Evolutionary conservation across 2,797 vertebrate species (phyloP), one percentile per base, ranked within the genome.

Genomic region (Centropyge bicolor): DNA sequence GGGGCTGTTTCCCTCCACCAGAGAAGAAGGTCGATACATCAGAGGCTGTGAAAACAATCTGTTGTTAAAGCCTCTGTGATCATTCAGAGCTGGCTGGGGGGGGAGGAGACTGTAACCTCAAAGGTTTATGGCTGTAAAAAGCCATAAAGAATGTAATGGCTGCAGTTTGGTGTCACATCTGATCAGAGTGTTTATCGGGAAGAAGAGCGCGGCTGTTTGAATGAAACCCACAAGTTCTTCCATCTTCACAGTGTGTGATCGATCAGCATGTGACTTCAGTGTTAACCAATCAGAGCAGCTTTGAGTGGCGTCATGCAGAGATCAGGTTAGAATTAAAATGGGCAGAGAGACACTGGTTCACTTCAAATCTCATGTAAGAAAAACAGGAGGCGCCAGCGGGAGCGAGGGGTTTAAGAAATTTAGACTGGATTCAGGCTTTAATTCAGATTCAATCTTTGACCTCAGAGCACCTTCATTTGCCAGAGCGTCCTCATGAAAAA

Each of bases 1-100:
- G 27, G 4, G 27, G 41, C 54, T 46, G 40, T 60, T 76, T 20
- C 22, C 24, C 17, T 55, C 40, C 48, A 64, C 56, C 59, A 0
- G 67, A 77, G 57, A 56, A 70, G n/a, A n/a, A n/a, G 76, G 62
- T 76, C 65, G 51, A 73, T 63, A n/a, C 46, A 27, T 27, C 63
- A 54, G 62, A 24, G 81, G 59, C 22, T 81, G 64, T 76, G 80
- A 78, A 85, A 75, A 68, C 57, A 16, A 77, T 65, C 45, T 62
- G 48, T 49, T 65, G 41, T 78, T 83, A 74, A 82, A 78, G 80
- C 41, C 55, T 54, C 52, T 6, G n/a, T 67, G 45, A 81, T 65
- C 45, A 75, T 62, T 56, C 38, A 20, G 66, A 27, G 70, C 38
- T 3, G 0, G 13, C 40, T 67, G 0, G 52, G 6, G 79, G 6